Evolutionary conservation across 2,888 invertebrate genomes (phyloP), one percentile per base, ranked within the genome.

Genomic region (Cotesia congregata): DNA sequence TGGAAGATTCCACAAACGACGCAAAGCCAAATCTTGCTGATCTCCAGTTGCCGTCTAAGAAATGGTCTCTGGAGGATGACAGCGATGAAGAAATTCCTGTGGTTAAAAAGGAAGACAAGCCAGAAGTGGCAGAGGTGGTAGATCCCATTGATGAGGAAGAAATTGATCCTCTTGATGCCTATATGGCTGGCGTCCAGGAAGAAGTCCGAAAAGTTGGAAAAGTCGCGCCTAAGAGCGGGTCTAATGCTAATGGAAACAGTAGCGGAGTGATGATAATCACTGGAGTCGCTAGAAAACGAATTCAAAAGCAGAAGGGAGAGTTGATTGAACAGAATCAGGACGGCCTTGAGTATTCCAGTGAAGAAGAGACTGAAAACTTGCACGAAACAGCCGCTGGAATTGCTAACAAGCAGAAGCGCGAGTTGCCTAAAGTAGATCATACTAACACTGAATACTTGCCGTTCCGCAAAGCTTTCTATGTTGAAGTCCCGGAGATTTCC

Each of bases 251-350:
- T 20, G 74, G 17, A 91, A 92, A 20, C 17, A 85, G 85, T 50
- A 86, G 90, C 76, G 94, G 94, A 15, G 92, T 96, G 0, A 94
- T 96, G 1, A 95, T 97, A 75, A 92, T 97, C 1, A 95, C 95
- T 0, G 96, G 96, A 5, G 94, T 96, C 5, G 96, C 96, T 0
- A 97, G 97, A 88, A 95, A 95, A 85, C 93, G 93, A 80, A 91
- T 93, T 50, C 92, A 92, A 39, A 94, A 94, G 83, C 94, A 95
- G 83, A 98, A 98, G 87, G 99, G 99, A 74, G 99, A 99, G 90
- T 91, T 99, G n/a, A 97, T 99, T 86, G 98, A 99, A 90, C 98
- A 98, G 88, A 98, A 99, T 90, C 97, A 98, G 90, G 99, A 99
- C 88, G 98, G 97, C 0, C 90, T 99, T 79, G 99, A 98, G 91